Base-by-base conservation (phyloP, 1,140 invertebrate genomes). In the Drosophila lacteicornis region DNA sequence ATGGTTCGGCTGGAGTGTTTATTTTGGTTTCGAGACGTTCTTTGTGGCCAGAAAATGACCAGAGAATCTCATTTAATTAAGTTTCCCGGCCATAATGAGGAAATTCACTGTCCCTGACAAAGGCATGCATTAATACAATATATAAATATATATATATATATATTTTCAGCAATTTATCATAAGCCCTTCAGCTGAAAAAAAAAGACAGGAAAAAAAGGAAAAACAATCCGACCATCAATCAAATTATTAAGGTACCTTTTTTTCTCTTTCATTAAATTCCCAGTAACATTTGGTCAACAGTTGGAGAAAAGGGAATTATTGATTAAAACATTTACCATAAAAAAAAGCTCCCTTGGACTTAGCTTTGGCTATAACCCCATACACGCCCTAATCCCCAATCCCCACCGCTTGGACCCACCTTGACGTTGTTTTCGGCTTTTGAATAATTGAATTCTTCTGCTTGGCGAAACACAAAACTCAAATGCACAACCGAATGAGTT, bases 381-480 rank as follows among this genome's bases (percentile, higher is more conserved):
- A 19, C 15, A 53, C 12, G 12, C 9, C 33, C 25, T 62, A 61
- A 49, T 45, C 45, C 40, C 38, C n/a, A 8, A 33, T 25, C 19
- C 40, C 46, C 45, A 17, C 7, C 27, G 11, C 27, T 53, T 33
- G 27, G 25, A 60, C 38, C 59, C 42, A 82, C 75, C 46, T 74
- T 75, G n/a, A 50, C 30, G 51, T 75, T 84, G 81, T 76, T 83
- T 84, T 80, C 63, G 67, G 73, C 76, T 80, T 66, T 77, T 83
- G 77, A 84, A 84, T 84, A 84, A 84, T 84, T 84, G 81, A 84
- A 84, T 84, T 84, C 81, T 84, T 84, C 81, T 83, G 81, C 81
- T 84, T 84, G 81, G 60, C 42, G 81, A 84, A 84, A 84, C 81
- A 84, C 80, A 80, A 81, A 83, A 67, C 76, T 69, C 42, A 70